Conservation (phyloP, 2,797 vertebrate genomes). For the Intellagama lesueurii region DNA sequence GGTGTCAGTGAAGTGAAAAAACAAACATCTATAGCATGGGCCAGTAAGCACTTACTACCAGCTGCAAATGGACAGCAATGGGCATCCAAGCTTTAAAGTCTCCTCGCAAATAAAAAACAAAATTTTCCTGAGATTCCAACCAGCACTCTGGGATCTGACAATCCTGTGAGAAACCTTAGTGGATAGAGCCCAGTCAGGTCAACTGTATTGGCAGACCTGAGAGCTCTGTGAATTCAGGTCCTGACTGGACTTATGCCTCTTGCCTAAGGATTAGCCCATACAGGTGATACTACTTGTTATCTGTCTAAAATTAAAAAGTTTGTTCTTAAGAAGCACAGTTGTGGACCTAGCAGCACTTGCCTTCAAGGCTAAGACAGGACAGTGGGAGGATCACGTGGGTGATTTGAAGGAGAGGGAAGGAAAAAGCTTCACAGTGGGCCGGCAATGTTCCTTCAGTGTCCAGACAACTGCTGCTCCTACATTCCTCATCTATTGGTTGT, state of each 20-base stretch:
- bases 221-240: neutral
- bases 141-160: too few relatives aligned
- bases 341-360: neutral
- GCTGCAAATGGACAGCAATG: too few relatives aligned
- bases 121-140: too few relatives aligned
- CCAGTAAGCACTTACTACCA: too few relatives aligned
- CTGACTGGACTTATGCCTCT: too few relatives aligned
- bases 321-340: neutral
- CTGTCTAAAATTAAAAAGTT: neutral
- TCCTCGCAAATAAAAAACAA: neutral
- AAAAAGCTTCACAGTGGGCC: too few relatives aligned
- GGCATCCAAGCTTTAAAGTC: too few relatives aligned
- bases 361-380: neutral
- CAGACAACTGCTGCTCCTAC: too few relatives aligned
- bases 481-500: neutral
- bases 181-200: too few relatives aligned
- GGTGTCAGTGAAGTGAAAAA: neutral
- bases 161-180: too few relatives aligned
- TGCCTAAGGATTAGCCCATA: neutral
- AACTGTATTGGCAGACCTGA: too few relatives aligned
- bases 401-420: neutral
- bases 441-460: too few relatives aligned
- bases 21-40: neutral
- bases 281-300: neutral
- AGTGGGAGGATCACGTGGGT: neutral